Conservation (phyloP, 2,888 invertebrate genomes). For the Hirtodrosophila duncani region DNA sequence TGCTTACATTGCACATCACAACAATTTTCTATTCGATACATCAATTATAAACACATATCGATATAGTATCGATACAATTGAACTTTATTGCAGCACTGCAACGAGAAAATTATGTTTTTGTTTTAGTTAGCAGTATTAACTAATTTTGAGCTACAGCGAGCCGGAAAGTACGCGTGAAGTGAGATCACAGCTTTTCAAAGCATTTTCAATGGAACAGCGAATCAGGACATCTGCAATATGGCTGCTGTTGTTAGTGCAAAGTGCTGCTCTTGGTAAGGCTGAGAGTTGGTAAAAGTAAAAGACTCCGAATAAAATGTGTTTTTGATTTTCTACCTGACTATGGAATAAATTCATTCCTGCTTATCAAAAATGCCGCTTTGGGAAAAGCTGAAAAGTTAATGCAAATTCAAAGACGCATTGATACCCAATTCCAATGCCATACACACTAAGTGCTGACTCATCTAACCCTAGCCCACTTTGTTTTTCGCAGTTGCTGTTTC, state of each 20-base stretch:
- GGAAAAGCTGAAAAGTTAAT: neutral
- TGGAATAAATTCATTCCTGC: no score
- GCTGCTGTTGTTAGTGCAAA: constrained; percentile 46
- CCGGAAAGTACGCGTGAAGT: constrained; percentile 1
- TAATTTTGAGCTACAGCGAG: neutral
- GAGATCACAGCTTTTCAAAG: constrained; percentile 11
- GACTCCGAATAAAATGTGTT: no score
- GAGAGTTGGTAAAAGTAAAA: neutral
- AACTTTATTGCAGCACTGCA: neutral
- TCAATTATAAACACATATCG: no score
- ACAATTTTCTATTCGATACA: no score
- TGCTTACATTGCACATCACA: no score
- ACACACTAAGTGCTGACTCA: constrained; percentile 38
- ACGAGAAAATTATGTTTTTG: constrained; percentile 14
- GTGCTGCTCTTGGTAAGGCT: constrained; percentile 38
- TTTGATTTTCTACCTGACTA: no score
- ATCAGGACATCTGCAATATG: constrained; percentile 40
- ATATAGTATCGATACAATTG: no score
- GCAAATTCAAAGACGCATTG: neutral
- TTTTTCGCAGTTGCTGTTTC: constrained; percentile 52
- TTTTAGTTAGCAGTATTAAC: constrained; percentile 12
- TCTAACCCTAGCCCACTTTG: constrained; percentile 11
- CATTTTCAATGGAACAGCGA: constrained; percentile 40
- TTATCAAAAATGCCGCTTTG: neutral
- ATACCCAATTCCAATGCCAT: no score